Evolutionary conservation across 2,888 invertebrate species (phyloP).

Genomic region (Drosophila mulleri): DNA sequence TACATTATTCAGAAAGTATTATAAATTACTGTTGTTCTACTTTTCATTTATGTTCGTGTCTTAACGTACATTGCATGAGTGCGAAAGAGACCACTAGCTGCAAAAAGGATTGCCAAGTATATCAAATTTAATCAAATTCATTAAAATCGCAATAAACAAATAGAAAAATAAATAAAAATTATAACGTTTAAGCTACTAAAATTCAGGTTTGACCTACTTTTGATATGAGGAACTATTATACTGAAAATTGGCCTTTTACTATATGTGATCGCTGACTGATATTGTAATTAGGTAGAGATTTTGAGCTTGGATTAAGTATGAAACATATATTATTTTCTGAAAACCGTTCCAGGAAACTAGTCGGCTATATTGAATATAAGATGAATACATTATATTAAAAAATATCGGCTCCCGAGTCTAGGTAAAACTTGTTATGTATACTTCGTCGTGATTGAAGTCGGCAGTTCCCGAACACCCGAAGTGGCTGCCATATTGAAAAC

Average conservation of each 20-base stretch:
- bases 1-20: neutral
- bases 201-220: neutral
- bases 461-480: slow-evolving; percentile 73
- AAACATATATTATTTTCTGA: too few species aligned
- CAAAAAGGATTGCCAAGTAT: slow-evolving; percentile 50
- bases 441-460: slow-evolving; percentile 49
- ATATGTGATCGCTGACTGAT: slow-evolving; percentile 21
- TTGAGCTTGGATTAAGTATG: too few species aligned
- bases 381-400: slow-evolving; percentile 14
- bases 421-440: slow-evolving; percentile 49
- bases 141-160: neutral
- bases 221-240: neutral
- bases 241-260: neutral
- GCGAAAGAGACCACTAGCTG: slow-evolving; percentile 40
- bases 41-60: slow-evolving; percentile 19
- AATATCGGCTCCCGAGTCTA: slow-evolving; percentile 39
- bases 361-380: neutral
- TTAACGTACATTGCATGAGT: slow-evolving; percentile 19
- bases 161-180: neutral
- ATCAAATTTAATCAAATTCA: slow-evolving; percentile 4
- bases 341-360: neutral
- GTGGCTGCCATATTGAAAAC: slow-evolving; percentile 76
- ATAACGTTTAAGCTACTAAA: neutral
- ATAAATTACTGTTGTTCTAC: neutral
- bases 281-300: neutral